Conservation (phyloP, 2,113 vertebrate species). For the Paraplagusia blochii region DNA sequence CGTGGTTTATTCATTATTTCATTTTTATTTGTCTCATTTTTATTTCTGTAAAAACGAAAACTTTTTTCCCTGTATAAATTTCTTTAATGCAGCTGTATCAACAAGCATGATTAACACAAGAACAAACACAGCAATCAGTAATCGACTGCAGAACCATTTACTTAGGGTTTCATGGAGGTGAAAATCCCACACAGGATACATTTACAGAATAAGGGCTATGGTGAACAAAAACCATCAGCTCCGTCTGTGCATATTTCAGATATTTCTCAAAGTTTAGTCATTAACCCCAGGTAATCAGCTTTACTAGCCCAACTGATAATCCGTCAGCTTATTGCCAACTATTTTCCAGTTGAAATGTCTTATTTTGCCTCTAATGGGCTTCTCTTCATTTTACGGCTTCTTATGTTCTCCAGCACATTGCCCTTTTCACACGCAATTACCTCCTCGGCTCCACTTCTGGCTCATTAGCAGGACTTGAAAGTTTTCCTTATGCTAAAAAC, state of each 20-base stretch:
- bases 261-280: conserved; percentile 25
- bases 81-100: no score
- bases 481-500: conserved; percentile 34
- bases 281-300: conserved; percentile 52
- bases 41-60: no score
- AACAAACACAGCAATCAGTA: no score
- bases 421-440: conserved; percentile 66
- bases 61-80: no score
- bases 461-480: conserved; percentile 52
- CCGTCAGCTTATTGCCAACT: conserved; percentile 33
- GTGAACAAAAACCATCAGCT: conserved; percentile 8
- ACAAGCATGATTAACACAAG: no score
- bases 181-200: not conserved
- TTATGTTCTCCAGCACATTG: conserved; percentile 56
- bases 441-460: conserved; percentile 53
- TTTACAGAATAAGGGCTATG: not conserved
- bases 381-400: conserved; percentile 54
- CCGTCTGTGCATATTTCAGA: conserved; percentile 28
- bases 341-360: conserved; percentile 60
- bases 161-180: no score
- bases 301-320: conserved; percentile 28
- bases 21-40: no score
- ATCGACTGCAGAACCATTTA: no score
- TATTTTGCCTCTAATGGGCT: conserved; percentile 45
- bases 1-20: no score